phyloP scores from a whole-genome alignment of 1,140 invertebrate genomes.

The Leptonema lineaticorne region DNA sequence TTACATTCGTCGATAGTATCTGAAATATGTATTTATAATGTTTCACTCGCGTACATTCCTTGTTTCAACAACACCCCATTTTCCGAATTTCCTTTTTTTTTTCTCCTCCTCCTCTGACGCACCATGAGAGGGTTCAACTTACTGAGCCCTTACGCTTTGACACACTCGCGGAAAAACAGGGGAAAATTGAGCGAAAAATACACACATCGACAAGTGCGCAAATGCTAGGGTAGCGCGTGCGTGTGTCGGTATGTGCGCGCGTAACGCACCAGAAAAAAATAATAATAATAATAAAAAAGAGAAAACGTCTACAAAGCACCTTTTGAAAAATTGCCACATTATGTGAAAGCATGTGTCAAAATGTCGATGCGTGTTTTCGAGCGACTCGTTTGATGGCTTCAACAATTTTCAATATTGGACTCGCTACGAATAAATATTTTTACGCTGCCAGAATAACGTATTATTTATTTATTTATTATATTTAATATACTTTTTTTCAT shows the following conservation, averaged over 20 bases:
- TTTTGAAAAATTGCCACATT: conserved; percentile 32
- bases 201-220: too few species aligned
- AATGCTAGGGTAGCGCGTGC: too few species aligned
- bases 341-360: conserved; percentile 29
- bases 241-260: neutral
- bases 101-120: neutral
- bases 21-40: too few species aligned
- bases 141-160: neutral
- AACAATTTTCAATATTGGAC: conserved; percentile 28
- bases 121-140: neutral
- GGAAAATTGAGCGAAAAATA: neutral
- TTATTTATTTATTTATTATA: too few species aligned
- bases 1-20: too few species aligned
- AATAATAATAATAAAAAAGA: conserved; percentile 5
- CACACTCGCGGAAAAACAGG: neutral
- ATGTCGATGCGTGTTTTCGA: conserved; percentile 29
- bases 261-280: neutral
- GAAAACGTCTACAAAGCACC: conserved; percentile 33
- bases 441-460: too few species aligned
- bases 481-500: too few species aligned
- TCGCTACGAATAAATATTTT: too few species aligned
- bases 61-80: too few species aligned
- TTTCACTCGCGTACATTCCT: too few species aligned
- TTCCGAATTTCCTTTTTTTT: too few species aligned
- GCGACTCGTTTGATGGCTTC: conserved; percentile 23